Conservation (phyloP, 2,888 invertebrate genomes). For the Galerucella calmariensis region DNA sequence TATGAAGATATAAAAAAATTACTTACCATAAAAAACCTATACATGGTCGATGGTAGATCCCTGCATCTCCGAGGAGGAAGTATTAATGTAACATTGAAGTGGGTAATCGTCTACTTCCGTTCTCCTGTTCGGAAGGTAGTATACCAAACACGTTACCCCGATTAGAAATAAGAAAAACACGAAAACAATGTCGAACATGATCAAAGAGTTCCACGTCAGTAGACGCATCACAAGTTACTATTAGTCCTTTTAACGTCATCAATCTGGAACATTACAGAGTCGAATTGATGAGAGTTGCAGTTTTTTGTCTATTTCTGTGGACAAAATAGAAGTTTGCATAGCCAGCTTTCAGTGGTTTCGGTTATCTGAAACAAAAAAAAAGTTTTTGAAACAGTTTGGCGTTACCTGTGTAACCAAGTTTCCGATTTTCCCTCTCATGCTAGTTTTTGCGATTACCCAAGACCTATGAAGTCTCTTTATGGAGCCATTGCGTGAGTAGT, state of each 20-base stretch:
- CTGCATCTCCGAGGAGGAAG: constrained; percentile 56
- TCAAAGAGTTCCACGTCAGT: constrained; percentile 86
- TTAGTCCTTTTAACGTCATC: constrained; percentile 14
- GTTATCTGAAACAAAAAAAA: constrained; percentile 4
- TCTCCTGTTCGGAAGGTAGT: constrained; percentile 77
- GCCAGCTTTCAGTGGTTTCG: neutral
- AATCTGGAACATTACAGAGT: constrained; percentile 13
- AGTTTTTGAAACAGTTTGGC: too few species aligned
- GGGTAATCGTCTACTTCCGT: constrained; percentile 66
- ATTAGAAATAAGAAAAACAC: constrained; percentile 87
- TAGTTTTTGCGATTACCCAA: too few species aligned
- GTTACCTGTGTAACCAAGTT: too few species aligned
- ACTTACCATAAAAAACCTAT: constrained; percentile 55
- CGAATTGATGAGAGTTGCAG: neutral
- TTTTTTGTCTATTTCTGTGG: neutral
- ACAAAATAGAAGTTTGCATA: neutral
- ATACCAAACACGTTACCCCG: constrained; percentile 84
- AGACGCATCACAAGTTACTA: constrained; percentile 76
- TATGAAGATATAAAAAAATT: too few species aligned
- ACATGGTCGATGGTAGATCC: constrained; percentile 64
- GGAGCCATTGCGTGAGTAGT: too few species aligned
- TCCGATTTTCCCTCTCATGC: too few species aligned
- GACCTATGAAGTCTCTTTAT: too few species aligned
- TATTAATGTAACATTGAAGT: constrained; percentile 62
- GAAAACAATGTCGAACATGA: constrained; percentile 90